Percentiles rank a stretch among this genome's conserved stretches.
phyloP scores from a whole-genome alignment of 2,797 vertebrate genomes.

The Petrocephalus sullivani region DNA sequence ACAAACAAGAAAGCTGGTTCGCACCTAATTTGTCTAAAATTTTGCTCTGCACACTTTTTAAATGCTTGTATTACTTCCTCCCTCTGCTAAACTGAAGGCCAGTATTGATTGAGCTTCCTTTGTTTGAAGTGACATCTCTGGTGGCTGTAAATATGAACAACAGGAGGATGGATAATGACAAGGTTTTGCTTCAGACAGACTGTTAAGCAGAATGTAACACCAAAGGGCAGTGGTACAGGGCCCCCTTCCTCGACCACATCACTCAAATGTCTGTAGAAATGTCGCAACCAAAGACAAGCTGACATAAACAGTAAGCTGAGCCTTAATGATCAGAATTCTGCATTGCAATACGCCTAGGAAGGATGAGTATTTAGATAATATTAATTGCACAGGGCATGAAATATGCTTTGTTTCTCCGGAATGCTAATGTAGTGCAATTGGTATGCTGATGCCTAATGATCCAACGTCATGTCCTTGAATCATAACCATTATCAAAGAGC shows the following conservation, averaged over 20 bases:
- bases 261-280: not conserved
- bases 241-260: not conserved
- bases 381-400: not conserved
- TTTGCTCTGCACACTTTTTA: not conserved
- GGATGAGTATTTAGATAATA: not conserved
- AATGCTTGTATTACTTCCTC: constrained; percentile 1
- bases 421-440: not conserved
- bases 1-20: not conserved
- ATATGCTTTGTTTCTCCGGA: not conserved
- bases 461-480: constrained; percentile 35
- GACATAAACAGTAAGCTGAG: not conserved
- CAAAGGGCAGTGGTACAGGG: constrained; percentile 23
- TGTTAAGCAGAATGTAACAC: constrained; percentile 40
- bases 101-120: constrained; percentile 27
- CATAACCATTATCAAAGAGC: constrained; percentile 13
- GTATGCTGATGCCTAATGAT: not conserved
- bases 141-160: constrained; percentile 31
- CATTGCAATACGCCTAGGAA: not conserved
- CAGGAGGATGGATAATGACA: constrained; percentile 48
- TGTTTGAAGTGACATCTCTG: constrained; percentile 51
- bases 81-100: constrained; percentile 25
- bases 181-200: constrained; percentile 38
- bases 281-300: not conserved
- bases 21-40: not conserved
- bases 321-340: not conserved